Base-by-base conservation (phyloP, 2,113 vertebrate species). In the Menura novaehollandiae region DNA sequence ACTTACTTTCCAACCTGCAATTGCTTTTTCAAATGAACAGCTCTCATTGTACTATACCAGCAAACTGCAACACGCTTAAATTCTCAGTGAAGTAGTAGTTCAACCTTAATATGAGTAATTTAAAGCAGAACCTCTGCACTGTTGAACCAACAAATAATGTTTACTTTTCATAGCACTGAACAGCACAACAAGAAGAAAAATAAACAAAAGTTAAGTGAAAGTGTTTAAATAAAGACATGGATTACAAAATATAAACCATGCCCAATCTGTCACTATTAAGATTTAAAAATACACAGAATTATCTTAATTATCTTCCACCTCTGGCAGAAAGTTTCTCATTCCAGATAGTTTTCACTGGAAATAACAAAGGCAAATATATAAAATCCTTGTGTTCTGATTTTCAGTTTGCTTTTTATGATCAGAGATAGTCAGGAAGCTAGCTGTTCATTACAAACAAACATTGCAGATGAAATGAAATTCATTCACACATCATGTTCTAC, bases 1-100 rank as follows among this genome's bases (percentile, higher is more conserved):
- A 51, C 85, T 89, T 49, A 81, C 89, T 83, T 97, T 97, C 94
- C 98, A 96, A 96, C 17, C 97, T 98, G 98, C 97, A 97, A 97
- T 28, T 93, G 77, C 89, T 97, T 95, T 98, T 97, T 94, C 80
- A 95, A 97, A 98, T 98, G 97, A 98, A 98, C 96, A 98, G 98
- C 97, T 96, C 77, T 93, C 72, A 35, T 37, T 53, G 55, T 37
- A 47, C 24, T 84, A 2, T 30, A 81, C 30, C 60, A 82, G 44
- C 14, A 90, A 93, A 91, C 41, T 78, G 41, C 60, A 93, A 92
- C 44, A 89, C 11, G n/a, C n/a, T 90, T 73, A 71, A 88, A 88
- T 10, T 60, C 23, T 75, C 49, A 58, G 28, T 62, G 67, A 90
- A 71, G 79, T 79, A 60, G 21, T 3, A 18, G 28, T 85, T 88